Evolutionary conservation across 2,797 vertebrate species (phyloP), one percentile per base, ranked within the genome.

Genomic region (Microtus obscurus): DNA sequence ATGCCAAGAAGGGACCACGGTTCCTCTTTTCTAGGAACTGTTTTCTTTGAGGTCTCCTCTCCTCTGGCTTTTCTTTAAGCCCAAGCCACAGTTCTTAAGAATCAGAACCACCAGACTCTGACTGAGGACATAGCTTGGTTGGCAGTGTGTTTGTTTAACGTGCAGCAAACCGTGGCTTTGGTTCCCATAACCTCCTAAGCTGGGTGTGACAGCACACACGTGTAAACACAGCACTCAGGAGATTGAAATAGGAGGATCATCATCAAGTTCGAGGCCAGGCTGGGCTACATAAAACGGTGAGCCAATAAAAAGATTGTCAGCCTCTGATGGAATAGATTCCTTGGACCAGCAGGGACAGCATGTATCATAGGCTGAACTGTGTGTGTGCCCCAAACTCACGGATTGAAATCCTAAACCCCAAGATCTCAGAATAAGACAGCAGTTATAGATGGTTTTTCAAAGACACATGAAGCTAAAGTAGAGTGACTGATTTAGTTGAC

Each of bases 11-110:
- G n/a, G 29, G 14, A 56, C 34, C 45, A 37, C 21, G 14, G 25
- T 83, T 94, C 48, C 43, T 77, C 34, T 86, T 45, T 82, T 85
- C 59, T 87, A 80, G 89, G n/a, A 85, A 83, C 2, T 87, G 6
- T 23, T 92, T 76, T 56, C 63, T 92, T 78, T 71, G n/a, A 63
- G 43, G 63, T 80, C 76, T 80, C 27, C n/a, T 94, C 9, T 85
- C 27, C 40, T 23, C 51, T n/a, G 12, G 34, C 4, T 80, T 71
- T 90, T 93, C 74, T 59, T 89, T 23, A 92, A 48, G 40, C 31
- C 59, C 74, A 82, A 63, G 40, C 34, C 67, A 65, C 2, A 27
- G 21, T 56, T 89, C 29, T 88, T 69, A 40, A 63, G 6, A 80
- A 73, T 69, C 37, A 4, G 17, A 45, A 86, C 16, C 27, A 65